These are phyloP conservation scores for Sylvilagus floridanus DNA, from an alignment of 2,797 vertebrate genomes.

Conservation along the genomic window DNA sequence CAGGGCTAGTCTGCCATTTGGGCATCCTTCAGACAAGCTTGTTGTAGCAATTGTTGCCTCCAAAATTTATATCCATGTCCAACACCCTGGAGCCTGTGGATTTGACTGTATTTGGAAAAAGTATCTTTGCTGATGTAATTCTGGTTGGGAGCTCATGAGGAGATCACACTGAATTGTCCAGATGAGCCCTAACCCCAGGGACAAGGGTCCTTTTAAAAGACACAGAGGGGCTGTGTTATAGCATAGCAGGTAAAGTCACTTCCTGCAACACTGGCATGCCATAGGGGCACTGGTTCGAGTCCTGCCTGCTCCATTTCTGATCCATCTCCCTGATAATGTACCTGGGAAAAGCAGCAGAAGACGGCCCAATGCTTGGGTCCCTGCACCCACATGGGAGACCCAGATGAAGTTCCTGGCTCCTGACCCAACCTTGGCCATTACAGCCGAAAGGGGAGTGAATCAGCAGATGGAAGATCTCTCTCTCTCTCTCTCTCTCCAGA, in stretches of 20 bases:
- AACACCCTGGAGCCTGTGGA: background rate
- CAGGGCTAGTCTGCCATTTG: background rate
- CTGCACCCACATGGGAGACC: background rate
- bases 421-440: too few relatives aligned
- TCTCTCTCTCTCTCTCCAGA: too few relatives aligned
- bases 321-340: too few relatives aligned
- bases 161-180: background rate
- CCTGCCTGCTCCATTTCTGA: too few relatives aligned
- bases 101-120: background rate
- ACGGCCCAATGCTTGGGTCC: too few relatives aligned
- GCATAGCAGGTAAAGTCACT: too few relatives aligned
- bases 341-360: too few relatives aligned
- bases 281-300: too few relatives aligned
- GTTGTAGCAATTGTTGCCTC: background rate
- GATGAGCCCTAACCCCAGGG: background rate
- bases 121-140: background rate
- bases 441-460: too few relatives aligned
- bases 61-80: background rate
- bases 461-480: too few relatives aligned
- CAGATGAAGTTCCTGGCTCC: background rate
- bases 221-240: background rate
- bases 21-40: background rate
- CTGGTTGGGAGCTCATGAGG: background rate
- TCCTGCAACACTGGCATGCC: too few relatives aligned
- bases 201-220: background rate